Base-by-base conservation (phyloP, 1,140 invertebrate genomes). In the Palaemon carinicauda region DNA sequence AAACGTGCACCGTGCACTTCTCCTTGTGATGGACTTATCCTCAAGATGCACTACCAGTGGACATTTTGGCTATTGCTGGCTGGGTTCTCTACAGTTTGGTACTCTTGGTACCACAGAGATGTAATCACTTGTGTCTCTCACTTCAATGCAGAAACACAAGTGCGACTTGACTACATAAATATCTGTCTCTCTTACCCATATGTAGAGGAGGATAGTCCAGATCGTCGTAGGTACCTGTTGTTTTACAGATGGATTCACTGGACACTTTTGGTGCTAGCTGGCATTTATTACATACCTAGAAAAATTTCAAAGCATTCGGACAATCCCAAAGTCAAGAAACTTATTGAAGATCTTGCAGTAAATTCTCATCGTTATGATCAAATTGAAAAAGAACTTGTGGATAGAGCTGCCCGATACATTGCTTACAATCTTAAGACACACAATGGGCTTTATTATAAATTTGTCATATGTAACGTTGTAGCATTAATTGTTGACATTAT, bases 31-130 rank as follows among this genome's bases (percentile, higher is more conserved):
- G 85, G 85, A 56, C 79, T 87, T 60, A 60, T 87, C 54, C 78
- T 87, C 78, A 87, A 87, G 85, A 87, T 87, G 85, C 85, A 87
- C 74, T 87, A 87, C 73, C 85, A 87, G 54, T 87, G 85, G 85
- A 87, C 85, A 71, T 87, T 87, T 79, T 87, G 85, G 85, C 78
- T 87, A 41, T 78, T 87, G 54, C 85, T 87, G 12, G 85, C 85
- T 77, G 85, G 85, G n/a, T 87, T 87, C 78, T 87, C 85, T 29
- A n/a, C 79, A 12, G 85, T 87, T 9, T 87, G 85, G 85, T 87
- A 87, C 54, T 87, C 85, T 41, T 87, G 85, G 85, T 87, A 87
- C 71, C 85, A 87, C 65, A 79, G 85, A 41, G 85, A 87, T 51
- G 85, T 87, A 52, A 87, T 87, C 69, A 87, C 85, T 4, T 87